A percentile compares a stretch with the other conserved stretches of the same genome.
Conservation (phyloP, 2,888 invertebrate species). For the Drosophila meridionalis region DNA sequence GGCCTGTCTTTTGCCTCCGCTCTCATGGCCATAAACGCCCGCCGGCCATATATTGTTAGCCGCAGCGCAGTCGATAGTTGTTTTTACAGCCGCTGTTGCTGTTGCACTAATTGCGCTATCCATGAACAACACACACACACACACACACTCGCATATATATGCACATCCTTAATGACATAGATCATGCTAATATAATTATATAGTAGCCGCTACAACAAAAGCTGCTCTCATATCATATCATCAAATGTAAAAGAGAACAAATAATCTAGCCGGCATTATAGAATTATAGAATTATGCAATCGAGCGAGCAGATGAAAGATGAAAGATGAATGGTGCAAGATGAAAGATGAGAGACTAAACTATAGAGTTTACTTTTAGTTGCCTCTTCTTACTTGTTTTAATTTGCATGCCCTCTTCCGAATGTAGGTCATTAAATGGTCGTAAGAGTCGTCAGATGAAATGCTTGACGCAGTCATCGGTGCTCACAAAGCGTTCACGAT, state of each 20-base stretch:
- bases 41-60: constrained; percentile 74
- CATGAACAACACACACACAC: constrained; percentile 37
- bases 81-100: constrained; percentile 46
- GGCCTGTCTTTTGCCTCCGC: constrained; percentile 73
- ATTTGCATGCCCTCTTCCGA: constrained; percentile 46
- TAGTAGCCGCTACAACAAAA: constrained; percentile 54
- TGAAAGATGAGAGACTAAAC: constrained; percentile 19
- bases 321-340: constrained; percentile 2
- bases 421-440: constrained; percentile 60
- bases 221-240: constrained; percentile 62
- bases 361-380: constrained; percentile 3
- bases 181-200: constrained; percentile 81
- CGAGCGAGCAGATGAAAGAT: constrained; percentile 26
- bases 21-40: constrained; percentile 76
- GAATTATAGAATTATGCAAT: constrained; percentile 50
- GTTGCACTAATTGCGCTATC: constrained; percentile 72
- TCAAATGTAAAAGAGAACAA: constrained; percentile 51
- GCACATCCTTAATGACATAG: constrained; percentile 70
- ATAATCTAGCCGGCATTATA: constrained; percentile 32
- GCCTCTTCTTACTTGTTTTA: constrained; percentile 7
- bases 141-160: constrained; percentile 8
- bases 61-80: constrained; percentile 75
- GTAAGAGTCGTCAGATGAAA: constrained; percentile 46
- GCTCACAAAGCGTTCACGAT: constrained; percentile 55
- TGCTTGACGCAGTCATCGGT: constrained; percentile 50